Conservation (phyloP, 2,888 invertebrate species). For the Schrankia costaestrigalis region DNA sequence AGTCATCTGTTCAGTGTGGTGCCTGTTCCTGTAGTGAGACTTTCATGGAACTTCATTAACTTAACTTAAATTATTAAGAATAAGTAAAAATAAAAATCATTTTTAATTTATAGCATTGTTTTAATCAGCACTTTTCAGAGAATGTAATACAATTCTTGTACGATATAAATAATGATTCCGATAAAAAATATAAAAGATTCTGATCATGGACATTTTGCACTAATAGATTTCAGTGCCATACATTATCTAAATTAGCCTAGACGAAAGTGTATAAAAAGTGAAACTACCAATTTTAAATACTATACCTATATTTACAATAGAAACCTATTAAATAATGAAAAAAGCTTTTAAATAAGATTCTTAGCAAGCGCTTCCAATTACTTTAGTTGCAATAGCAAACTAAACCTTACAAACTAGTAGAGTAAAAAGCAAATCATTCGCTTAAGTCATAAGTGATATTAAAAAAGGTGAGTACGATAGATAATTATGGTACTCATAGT, state of each 20-base stretch:
- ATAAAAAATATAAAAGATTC: conserved; percentile 35
- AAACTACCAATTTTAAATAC: conserved; percentile 75
- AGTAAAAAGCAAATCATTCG: conserved; percentile 22
- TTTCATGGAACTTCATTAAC: too few relatives aligned
- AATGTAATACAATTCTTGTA: conserved; percentile 40
- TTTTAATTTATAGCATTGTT: conserved; percentile 57
- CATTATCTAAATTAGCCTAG: conserved; percentile 42
- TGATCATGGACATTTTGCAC: conserved; percentile 23
- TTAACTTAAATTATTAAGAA: too few relatives aligned
- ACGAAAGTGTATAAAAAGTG: conserved; percentile 50
- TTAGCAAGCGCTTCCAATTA: conserved; percentile 58
- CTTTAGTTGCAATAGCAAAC: conserved; percentile 48
- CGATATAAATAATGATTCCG: conserved; percentile 45
- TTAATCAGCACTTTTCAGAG: conserved; percentile 60
- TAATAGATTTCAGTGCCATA: conserved; percentile 37
- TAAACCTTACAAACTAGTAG: conserved; percentile 41
- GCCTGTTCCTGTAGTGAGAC: too few relatives aligned
- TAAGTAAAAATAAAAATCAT: conserved; percentile 15
- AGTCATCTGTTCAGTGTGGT: too few relatives aligned
- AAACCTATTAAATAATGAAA: conserved; percentile 59
- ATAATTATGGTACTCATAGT: conserved; percentile 11
- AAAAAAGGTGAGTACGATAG: conserved; percentile 7
- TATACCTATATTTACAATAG: conserved; percentile 75
- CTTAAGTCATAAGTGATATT: conserved; percentile 14
- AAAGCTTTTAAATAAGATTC: conserved; percentile 58